phyloP scores from a whole-genome alignment of 2,113 vertebrate species.

The Mus musculus region GRCm39 chr9:32818501-32819000 shows the following conservation, averaged over 20 bases:
- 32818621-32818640: not conserved
- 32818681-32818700: too few relatives aligned
- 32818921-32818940: too few relatives aligned
- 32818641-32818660: not conserved
- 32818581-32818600: not conserved
- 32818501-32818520: not conserved
- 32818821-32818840: not conserved
- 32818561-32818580: not conserved
- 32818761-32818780: not conserved
- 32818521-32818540: not conserved
- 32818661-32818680: not conserved
- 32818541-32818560: not conserved
- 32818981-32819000: not conserved
- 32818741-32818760: not conserved
- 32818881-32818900: not conserved
- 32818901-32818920: not conserved
- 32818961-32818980: not conserved
- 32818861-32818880: not conserved
- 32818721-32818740: not conserved
- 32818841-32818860: not conserved
- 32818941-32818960: not conserved
- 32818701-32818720: not conserved
- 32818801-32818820: not conserved
- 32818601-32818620: not conserved
- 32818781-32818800: too few relatives aligned